These are phyloP conservation scores for Halyomorpha halys DNA, from an alignment of 1,140 invertebrate genomes.

Conservation along the genomic window DNA sequence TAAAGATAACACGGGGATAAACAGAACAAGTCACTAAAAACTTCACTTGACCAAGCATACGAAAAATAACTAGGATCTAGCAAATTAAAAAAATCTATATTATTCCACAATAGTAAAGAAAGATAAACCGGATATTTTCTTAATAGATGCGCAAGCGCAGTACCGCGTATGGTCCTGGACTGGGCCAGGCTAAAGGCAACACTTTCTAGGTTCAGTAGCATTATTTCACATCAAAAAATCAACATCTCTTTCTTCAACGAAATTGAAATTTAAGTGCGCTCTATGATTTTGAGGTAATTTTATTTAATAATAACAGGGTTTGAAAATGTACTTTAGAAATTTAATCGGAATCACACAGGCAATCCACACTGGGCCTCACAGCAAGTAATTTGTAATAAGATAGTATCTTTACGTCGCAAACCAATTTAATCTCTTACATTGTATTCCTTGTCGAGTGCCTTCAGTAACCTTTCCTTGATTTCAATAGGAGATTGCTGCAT, in stretches of 20 bases:
- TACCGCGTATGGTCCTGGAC: constrained; percentile 33
- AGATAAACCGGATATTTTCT: constrained; percentile 26
- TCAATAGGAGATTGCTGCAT: constrained; percentile 48
- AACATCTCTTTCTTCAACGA: constrained; percentile 10
- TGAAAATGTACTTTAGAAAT: neutral
- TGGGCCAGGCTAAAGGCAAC: constrained; percentile 32
- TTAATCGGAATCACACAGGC: constrained; percentile 25
- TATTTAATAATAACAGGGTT: constrained; percentile 1
- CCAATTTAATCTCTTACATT: constrained; percentile 43
- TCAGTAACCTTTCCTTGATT: constrained; percentile 50
- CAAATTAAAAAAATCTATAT: constrained; percentile 8
- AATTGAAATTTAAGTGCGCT: neutral
- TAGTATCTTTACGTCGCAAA: constrained; percentile 14
- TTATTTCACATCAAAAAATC: constrained; percentile 31
- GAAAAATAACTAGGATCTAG: neutral
- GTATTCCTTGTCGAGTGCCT: constrained; percentile 49
- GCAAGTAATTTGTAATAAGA: constrained; percentile 11
- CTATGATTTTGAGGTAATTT: constrained; percentile 19
- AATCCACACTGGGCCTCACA: constrained; percentile 32
- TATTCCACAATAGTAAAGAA: constrained; percentile 17
- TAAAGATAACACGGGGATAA: no score
- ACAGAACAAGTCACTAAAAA: no score
- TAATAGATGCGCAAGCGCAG: constrained; percentile 32
- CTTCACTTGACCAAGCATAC: neutral
- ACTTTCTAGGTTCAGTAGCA: constrained; percentile 31